Conservation (phyloP, 2,888 invertebrate species). For the Cheilosia vernalis region DNA sequence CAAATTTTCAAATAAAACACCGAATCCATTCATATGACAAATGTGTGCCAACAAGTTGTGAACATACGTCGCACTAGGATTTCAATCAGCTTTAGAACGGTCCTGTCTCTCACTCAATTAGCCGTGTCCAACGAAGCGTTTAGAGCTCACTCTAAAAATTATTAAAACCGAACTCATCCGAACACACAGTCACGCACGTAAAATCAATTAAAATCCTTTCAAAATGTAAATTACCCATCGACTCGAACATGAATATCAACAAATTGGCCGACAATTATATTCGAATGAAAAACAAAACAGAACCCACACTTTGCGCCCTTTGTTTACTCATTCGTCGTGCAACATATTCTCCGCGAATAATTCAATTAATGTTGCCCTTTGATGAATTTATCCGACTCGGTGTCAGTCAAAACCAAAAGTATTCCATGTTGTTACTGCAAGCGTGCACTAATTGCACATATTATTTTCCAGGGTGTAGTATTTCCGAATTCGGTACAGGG, state of each 20-base stretch:
- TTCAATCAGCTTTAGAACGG: conserved; percentile 8
- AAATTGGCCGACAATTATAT: conserved; percentile 58
- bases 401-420: background rate
- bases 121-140: background rate
- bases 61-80: background rate
- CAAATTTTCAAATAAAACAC: background rate
- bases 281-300: conserved; percentile 24
- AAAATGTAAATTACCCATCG: conserved; percentile 46
- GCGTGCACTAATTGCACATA: conserved; percentile 6
- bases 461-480: no score
- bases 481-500: background rate
- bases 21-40: background rate
- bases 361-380: conserved; percentile 31
- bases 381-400: background rate
- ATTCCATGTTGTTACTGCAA: background rate
- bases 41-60: background rate
- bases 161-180: conserved; percentile 40
- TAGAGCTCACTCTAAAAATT: conserved; percentile 7
- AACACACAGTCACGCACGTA: conserved; percentile 5
- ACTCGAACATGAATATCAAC: conserved; percentile 49
- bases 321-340: conserved; percentile 54
- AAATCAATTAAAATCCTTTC: conserved; percentile 63
- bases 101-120: background rate
- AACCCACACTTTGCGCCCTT: conserved; percentile 15
- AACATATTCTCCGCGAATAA: conserved; percentile 15